Evolutionary conservation across 2,113 vertebrate genomes (phyloP).

Genomic region (Leptosomus discolor): DNA sequence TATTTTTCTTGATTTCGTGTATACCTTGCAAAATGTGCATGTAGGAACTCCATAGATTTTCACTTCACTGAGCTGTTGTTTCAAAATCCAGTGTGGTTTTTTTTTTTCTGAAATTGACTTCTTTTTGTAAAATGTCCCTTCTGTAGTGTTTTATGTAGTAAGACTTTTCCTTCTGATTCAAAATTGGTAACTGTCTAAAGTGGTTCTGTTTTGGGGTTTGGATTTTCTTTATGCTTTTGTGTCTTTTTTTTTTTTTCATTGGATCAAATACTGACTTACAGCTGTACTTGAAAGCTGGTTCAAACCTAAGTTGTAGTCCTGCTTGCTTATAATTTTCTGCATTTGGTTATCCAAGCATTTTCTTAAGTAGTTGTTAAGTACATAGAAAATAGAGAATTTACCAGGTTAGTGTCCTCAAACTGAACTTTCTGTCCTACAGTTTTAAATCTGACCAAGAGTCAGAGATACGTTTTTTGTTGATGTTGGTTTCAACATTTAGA

Average conservation of each 20-base stretch:
- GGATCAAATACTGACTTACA: neutral
- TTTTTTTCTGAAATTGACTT: neutral
- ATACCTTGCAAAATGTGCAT: neutral
- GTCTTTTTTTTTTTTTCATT: neutral
- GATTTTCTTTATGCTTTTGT: neutral
- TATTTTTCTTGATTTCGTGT: neutral
- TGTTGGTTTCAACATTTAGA: neutral
- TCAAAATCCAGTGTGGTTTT: neutral
- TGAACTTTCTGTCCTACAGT: neutral
- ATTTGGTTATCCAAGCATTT: neutral
- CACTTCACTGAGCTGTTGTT: neutral
- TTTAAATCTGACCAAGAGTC: neutral
- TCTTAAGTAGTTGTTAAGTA: neutral
- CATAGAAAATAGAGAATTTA: neutral
- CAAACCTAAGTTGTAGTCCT: accelerated
- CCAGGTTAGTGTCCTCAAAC: neutral
- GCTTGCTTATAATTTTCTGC: neutral
- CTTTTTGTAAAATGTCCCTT: neutral
- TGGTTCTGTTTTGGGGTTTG: neutral
- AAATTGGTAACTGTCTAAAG: neutral
- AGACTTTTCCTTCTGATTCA: neutral
- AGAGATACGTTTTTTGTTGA: accelerated
- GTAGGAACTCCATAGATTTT: neutral
- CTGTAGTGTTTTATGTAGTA: neutral
- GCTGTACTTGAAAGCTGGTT: neutral